Conservation (phyloP, 2,113 vertebrate species). For the Lontra canadensis region DNA sequence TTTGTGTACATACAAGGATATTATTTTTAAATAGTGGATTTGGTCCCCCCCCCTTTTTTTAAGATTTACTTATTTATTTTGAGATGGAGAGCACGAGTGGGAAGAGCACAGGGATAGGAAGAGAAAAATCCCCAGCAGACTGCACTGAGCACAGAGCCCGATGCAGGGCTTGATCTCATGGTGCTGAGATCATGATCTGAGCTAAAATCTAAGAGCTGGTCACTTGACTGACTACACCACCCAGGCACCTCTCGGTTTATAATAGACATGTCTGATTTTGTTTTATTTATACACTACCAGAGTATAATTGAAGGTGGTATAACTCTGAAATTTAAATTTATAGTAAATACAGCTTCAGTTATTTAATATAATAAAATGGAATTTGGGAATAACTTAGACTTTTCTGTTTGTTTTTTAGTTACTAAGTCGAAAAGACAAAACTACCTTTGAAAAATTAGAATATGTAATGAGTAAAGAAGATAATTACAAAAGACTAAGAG, state of each 20-base stretch:
- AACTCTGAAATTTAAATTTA: constrained; percentile 48
- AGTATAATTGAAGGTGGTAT: constrained; percentile 45
- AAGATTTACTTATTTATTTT: neutral
- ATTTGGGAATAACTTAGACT: constrained; percentile 57
- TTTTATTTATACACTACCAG: constrained; percentile 35
- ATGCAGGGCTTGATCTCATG: neutral
- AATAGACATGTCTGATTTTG: constrained; percentile 28
- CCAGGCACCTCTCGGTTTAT: neutral
- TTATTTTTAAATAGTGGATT: constrained; percentile 2
- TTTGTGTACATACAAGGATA: neutral
- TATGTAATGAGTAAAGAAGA: constrained; percentile 99
- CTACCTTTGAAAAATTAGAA: constrained; percentile 96
- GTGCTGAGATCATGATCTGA: neutral
- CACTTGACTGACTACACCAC: neutral
- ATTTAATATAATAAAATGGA: constrained; percentile 48
- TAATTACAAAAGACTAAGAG: constrained; percentile 98
- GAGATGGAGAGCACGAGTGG: neutral
- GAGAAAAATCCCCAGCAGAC: neutral
- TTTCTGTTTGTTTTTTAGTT: constrained; percentile 84
- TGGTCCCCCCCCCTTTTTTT: neutral
- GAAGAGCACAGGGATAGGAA: neutral
- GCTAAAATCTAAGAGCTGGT: neutral
- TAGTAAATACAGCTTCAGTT: neutral
- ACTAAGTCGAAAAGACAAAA: constrained; percentile 97
- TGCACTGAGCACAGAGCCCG: neutral